These are phyloP conservation scores for Archilochus colubris DNA, from an alignment of 2,113 vertebrate species.

Conservation along the genomic window DNA sequence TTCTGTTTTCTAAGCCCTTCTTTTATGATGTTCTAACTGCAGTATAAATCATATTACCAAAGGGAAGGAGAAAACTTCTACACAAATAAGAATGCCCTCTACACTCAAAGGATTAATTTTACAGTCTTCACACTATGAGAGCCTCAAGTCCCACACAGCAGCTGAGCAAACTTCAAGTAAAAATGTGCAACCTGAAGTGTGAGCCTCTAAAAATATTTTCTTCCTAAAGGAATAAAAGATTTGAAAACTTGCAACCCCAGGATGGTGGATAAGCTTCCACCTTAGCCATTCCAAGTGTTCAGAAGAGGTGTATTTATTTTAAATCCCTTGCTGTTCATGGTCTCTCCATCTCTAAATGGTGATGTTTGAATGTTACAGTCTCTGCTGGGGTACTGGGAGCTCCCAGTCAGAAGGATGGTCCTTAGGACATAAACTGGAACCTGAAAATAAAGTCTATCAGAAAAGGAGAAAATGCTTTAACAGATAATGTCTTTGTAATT, in stretches of 20 bases:
- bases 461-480: not conserved
- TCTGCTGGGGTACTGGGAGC: not conserved
- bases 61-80: not conserved
- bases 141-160: not conserved
- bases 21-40: not conserved
- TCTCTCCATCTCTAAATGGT: not conserved
- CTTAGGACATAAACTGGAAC: not conserved
- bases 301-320: not conserved
- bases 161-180: not conserved
- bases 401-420: not conserved
- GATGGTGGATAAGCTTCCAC: not conserved
- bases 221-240: conserved; percentile 56
- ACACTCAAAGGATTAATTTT: not conserved
- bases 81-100: not conserved
- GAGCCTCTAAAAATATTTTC: conserved; percentile 29
- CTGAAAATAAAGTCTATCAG: not conserved
- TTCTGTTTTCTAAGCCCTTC: not conserved
- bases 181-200: conserved; percentile 38
- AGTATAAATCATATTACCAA: not conserved
- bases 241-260: not conserved
- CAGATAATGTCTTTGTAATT: not conserved
- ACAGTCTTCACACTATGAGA: not conserved
- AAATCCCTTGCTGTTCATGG: conserved; percentile 12
- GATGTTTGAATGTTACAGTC: not conserved
- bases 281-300: not conserved